Percentiles rank a stretch among this genome's conserved stretches.
These are phyloP conservation scores for Danaus plexippus DNA, from an alignment of 1,140 invertebrate species.

Conservation along the genomic window DNA sequence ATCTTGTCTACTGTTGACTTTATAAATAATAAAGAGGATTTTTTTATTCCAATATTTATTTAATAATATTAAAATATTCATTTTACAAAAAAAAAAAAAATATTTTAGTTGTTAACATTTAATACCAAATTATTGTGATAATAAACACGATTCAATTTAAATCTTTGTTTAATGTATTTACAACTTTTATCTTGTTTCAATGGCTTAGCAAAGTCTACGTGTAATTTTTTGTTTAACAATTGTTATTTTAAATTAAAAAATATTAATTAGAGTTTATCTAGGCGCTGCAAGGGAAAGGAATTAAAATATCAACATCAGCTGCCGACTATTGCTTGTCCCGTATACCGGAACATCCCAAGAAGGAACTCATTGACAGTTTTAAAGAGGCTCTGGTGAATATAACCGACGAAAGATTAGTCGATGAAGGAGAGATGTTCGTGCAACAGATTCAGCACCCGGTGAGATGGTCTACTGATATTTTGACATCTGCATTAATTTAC, in stretches of 20 bases:
- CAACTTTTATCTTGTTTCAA: too few species aligned
- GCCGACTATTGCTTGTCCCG: slow-evolving; percentile 48
- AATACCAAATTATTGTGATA: too few species aligned
- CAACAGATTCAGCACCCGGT: slow-evolving; percentile 65
- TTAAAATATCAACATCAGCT: slow-evolving; percentile 57
- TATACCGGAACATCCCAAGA: slow-evolving; percentile 31
- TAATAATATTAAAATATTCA: too few species aligned
- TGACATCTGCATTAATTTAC: too few species aligned
- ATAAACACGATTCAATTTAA: too few species aligned
- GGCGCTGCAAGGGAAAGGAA: slow-evolving; percentile 38
- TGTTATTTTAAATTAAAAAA: background rate
- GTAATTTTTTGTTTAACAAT: background rate
- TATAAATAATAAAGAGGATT: too few species aligned
- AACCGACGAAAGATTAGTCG: slow-evolving; percentile 48
- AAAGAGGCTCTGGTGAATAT: slow-evolving; percentile 34
- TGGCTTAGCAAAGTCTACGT: slow-evolving; percentile 2
- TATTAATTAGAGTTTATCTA: slow-evolving; percentile 25
- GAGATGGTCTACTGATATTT: slow-evolving; percentile 28
- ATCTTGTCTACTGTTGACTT: too few species aligned
- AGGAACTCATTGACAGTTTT: slow-evolving; percentile 19
- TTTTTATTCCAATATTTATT: too few species aligned
- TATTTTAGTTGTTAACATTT: too few species aligned
- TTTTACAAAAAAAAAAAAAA: too few species aligned
- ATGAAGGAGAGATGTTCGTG: slow-evolving; percentile 42
- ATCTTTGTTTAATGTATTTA: too few species aligned